A percentile compares a stretch with the other conserved stretches of the same genome.
Conservation (phyloP, 2,113 vertebrate species). For the Limanda limanda region DNA sequence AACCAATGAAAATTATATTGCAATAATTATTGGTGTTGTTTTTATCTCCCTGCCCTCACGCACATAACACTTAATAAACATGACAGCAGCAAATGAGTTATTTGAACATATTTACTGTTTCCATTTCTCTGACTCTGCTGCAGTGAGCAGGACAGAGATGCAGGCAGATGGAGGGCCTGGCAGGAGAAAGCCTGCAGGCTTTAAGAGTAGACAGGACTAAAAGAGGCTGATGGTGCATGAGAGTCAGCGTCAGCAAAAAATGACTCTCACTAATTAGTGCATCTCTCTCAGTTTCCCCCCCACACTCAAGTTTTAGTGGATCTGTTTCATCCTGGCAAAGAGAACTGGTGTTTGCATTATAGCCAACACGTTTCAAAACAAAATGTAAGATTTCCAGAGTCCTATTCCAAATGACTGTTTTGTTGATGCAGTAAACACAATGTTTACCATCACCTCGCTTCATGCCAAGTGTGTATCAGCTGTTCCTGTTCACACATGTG, state of each 20-base stretch:
- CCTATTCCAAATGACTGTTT: neutral
- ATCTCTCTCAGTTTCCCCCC: neutral
- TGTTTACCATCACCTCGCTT: neutral
- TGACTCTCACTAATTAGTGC: constrained; percentile 17
- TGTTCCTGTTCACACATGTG: constrained; percentile 6
- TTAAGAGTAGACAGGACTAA: constrained; percentile 47
- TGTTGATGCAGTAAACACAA: neutral
- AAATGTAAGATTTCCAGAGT: neutral
- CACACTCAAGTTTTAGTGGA: neutral
- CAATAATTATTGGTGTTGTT: too few species aligned
- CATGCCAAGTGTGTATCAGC: constrained; percentile 16
- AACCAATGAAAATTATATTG: neutral
- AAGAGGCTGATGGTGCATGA: constrained; percentile 48
- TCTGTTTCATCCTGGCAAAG: neutral
- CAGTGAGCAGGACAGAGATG: constrained; percentile 44
- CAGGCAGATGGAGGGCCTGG: constrained; percentile 68
- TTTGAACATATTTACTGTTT: neutral
- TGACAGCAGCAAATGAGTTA: neutral
- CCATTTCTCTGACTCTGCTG: constrained; percentile 17
- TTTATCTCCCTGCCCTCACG: too few species aligned
- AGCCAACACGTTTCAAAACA: neutral
- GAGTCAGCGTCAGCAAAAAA: constrained; percentile 53
- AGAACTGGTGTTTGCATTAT: neutral
- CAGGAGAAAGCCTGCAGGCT: constrained; percentile 69
- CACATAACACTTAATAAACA: neutral